Conservation (phyloP, 1,140 invertebrate genomes). For the Galleria mellonella region DNA sequence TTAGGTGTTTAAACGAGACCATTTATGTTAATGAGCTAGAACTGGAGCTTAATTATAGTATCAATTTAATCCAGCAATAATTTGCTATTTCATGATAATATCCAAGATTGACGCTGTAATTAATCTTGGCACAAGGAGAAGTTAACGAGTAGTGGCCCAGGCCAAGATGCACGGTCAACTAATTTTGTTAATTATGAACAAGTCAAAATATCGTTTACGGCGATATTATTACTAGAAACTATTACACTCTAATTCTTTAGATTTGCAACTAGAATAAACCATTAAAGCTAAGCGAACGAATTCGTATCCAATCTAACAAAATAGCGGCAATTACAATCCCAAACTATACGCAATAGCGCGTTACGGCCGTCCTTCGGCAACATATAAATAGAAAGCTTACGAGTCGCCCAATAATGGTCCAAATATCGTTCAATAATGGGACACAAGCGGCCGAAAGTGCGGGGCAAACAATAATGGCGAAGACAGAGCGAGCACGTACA, state of each 20-base stretch:
- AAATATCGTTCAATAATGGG: constrained; percentile 60
- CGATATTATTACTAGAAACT: constrained; percentile 8
- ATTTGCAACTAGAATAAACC: constrained; percentile 17
- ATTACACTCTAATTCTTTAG: constrained; percentile 14
- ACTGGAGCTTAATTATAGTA: too few species aligned
- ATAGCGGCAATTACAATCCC: constrained; percentile 60
- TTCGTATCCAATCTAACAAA: constrained; percentile 57
- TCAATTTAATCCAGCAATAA: neutral
- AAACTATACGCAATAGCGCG: constrained; percentile 45
- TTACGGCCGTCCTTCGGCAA: constrained; percentile 50
- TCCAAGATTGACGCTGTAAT: constrained; percentile 18
- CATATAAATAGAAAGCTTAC: constrained; percentile 45
- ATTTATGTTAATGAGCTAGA: too few species aligned
- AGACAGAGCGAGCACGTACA: constrained; percentile 53
- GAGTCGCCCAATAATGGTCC: constrained; percentile 46
- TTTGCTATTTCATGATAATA: neutral
- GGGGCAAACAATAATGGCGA: constrained; percentile 47
- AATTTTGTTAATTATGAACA: constrained; percentile 34
- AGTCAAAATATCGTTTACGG: constrained; percentile 6
- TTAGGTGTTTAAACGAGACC: too few species aligned
- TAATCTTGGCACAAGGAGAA: constrained; percentile 31
- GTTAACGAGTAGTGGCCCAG: constrained; percentile 29
- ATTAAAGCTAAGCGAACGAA: constrained; percentile 39
- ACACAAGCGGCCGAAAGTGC: constrained; percentile 36
- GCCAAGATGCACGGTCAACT: constrained; percentile 16